Evolutionary conservation across 2,113 vertebrate species (phyloP), one percentile per base, ranked within the genome.

Genomic region (Caranx melampygus): DNA sequence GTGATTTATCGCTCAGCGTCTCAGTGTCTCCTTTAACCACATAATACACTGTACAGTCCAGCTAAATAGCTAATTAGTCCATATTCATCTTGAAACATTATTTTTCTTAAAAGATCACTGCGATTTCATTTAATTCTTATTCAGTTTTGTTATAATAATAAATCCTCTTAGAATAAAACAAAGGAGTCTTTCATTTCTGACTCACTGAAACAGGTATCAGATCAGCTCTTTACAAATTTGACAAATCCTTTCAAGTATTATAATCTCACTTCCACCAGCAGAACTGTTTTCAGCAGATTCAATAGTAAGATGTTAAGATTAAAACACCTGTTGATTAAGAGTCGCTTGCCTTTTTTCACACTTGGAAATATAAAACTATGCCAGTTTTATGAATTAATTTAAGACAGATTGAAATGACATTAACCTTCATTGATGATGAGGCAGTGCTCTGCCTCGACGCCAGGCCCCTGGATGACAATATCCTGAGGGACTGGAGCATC

Each of bases 361-460:
- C 49, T 51, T 51, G 9, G 18, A 3, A 37, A 31, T 18, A 9
- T 58, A 26, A 33, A 57, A 18, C 16, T n/a, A 5, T 49, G 47
- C 16, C 47, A 18, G 2, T 7, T 7, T 49, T 18, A 49, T 18
- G 47, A 18, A 33, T 45, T 58, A 6, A 58, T 49, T 5, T 35
- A 54, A 61, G 18, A 57, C 18, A 20, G 60, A 78, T 55, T 60
- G 18, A 85, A 52, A n/a, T 77, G 68, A 80, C n/a, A 82, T 81
- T 26, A 52, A 91, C 93, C 93, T 89, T 94, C 91, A 85, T 87
- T 96, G 73, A 94, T 40, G 61, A 96, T 96, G 10, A 92, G 77
- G 40, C 95, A 96, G 81, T 96, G 95, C 81, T 96, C 94, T 0
- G 94, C 93, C 62, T 94, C 94, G 4, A 96, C 91, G 20, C 94